Evolutionary conservation across 2,113 vertebrate genomes (phyloP).

Genomic region (Rhipidura dahli): DNA sequence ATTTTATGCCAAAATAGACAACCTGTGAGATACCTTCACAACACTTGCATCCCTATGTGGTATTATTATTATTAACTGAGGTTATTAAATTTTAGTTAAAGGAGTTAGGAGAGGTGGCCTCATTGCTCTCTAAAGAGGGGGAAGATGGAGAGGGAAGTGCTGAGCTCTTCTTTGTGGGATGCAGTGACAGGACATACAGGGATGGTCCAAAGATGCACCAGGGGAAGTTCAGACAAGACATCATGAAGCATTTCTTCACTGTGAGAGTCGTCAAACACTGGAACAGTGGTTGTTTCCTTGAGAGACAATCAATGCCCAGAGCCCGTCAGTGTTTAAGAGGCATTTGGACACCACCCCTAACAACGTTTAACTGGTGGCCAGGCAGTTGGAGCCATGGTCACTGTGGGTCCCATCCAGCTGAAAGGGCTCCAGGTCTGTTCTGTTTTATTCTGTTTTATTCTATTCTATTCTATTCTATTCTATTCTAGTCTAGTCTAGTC

Average conservation of each 20-base stretch:
- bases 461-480: neutral
- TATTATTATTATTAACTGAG: neutral
- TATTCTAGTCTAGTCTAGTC: neutral
- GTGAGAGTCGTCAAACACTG: neutral
- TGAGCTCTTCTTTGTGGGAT: neutral
- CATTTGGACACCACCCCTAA: neutral
- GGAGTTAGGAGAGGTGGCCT: neutral
- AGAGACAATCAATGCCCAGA: rapidly evolving
- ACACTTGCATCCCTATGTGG: neutral
- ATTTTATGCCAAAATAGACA: neutral
- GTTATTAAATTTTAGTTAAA: neutral
- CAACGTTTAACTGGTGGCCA: neutral
- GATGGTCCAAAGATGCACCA: neutral
- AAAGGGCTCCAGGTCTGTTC: neutral
- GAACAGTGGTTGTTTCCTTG: neutral
- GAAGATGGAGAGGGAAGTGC: neutral
- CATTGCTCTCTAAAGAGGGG: neutral
- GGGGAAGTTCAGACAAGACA: neutral
- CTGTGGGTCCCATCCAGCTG: neutral
- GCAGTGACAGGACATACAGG: neutral
- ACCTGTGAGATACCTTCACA: neutral
- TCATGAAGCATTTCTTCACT: neutral
- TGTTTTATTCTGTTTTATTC: neutral
- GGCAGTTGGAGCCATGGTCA: neutral
- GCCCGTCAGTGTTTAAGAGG: neutral